phyloP scores from a whole-genome alignment of 53 echinoderm and acorn worm genomes.

The Temnopleurus reevesii region DNA sequence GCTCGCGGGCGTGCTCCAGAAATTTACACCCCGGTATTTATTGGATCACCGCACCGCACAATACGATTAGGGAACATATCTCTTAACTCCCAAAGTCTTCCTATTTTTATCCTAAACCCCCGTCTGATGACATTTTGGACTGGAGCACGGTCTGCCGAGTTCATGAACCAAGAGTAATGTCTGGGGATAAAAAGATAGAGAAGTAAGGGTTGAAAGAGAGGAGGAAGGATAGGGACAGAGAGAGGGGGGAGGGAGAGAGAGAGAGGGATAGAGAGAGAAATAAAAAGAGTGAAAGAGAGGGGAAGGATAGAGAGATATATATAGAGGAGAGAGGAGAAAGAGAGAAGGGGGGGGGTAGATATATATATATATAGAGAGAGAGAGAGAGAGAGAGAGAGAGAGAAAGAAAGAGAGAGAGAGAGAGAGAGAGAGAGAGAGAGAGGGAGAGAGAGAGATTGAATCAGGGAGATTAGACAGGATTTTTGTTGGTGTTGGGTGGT shows the following conservation, averaged over 20 bases:
- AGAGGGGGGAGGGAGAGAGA: slow-evolving; percentile 1
- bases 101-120: slow-evolving; percentile 23
- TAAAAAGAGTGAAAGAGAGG: background rate
- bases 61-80: slow-evolving; percentile 31
- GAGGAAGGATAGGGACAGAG: background rate
- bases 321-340: background rate
- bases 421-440: background rate
- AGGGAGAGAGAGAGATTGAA: background rate
- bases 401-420: background rate
- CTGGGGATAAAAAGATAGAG: background rate
- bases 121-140: slow-evolving; percentile 15
- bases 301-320: background rate
- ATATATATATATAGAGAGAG: background rate
- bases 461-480: background rate
- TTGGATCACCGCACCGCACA: slow-evolving; percentile 17
- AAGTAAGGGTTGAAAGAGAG: background rate
- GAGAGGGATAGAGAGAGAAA: background rate
- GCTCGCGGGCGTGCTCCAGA: background rate
- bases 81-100: slow-evolving; percentile 21
- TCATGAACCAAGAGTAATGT: slow-evolving; percentile 29
- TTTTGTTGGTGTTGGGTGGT: background rate
- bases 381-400: slow-evolving; percentile 29
- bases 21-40: slow-evolving; percentile 23
- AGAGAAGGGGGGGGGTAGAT: background rate
- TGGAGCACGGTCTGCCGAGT: slow-evolving; percentile 11